Conservation (phyloP, 2,797 vertebrate species). For the Australoheros facetus region DNA sequence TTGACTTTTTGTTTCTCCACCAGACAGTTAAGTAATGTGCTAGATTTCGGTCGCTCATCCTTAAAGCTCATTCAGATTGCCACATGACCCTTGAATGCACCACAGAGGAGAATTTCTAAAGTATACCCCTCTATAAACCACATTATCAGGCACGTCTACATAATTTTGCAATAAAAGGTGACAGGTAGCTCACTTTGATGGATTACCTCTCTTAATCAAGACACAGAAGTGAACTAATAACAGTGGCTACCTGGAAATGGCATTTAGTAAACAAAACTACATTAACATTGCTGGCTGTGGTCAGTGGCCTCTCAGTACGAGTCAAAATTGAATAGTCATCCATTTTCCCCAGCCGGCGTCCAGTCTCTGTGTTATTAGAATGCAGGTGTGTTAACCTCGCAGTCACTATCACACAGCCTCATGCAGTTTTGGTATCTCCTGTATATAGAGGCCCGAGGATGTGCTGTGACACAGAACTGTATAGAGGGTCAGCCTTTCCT, state of each 20-base stretch:
- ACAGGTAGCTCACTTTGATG: conserved; percentile 12
- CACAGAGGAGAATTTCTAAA: conserved; percentile 7
- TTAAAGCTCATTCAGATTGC: neutral
- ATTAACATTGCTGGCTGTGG: conserved; percentile 11
- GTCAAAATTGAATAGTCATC: conserved; percentile 24
- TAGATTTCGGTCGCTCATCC: neutral
- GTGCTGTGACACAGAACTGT: conserved; percentile 1
- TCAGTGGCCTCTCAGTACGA: conserved; percentile 20
- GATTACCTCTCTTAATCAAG: conserved; percentile 23
- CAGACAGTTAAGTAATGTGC: neutral
- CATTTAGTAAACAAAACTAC: conserved; percentile 16
- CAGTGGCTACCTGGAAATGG: conserved; percentile 4
- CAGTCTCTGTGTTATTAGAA: conserved; percentile 29
- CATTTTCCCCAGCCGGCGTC: neutral
- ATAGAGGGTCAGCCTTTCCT: conserved; percentile 15
- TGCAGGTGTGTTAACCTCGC: conserved; percentile 46
- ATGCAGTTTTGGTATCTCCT: conserved; percentile 38
- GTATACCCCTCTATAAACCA: neutral
- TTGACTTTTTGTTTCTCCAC: neutral
- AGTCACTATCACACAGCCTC: conserved; percentile 44
- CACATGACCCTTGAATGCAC: conserved; percentile 13
- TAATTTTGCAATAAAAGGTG: conserved; percentile 8
- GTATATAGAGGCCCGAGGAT: neutral
- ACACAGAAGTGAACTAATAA: conserved; percentile 6
- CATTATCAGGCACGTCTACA: conserved; percentile 3